Conservation (phyloP, 2,888 invertebrate genomes). For the Orthosia gothica region DNA sequence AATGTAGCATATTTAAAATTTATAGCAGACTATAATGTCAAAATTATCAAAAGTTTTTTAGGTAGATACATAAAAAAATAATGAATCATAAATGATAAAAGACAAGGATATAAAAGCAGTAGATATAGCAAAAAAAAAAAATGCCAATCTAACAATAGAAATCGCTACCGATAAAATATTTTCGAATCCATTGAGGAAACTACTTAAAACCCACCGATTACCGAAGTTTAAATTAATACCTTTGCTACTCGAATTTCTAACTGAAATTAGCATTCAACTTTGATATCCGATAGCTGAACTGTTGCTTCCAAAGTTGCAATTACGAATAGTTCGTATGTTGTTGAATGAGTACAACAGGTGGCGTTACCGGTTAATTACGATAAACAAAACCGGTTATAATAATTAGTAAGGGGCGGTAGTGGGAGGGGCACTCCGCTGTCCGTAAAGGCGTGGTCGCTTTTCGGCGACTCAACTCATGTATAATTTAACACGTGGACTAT, state of each 20-base stretch:
- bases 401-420: conserved; percentile 89
- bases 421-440: conserved; percentile 81
- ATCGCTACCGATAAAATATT: conserved; percentile 35
- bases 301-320: conserved; percentile 70
- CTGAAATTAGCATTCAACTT: conserved; percentile 63
- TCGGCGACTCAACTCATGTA: conserved; percentile 80
- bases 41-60: conserved; percentile 1
- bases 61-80: background rate
- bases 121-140: background rate
- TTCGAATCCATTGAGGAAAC: conserved; percentile 25
- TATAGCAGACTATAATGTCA: background rate
- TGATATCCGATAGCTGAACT: conserved; percentile 65
- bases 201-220: conserved; percentile 29
- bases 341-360: conserved; percentile 84
- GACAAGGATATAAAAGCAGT: background rate
- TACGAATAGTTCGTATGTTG: conserved; percentile 71
- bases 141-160: conserved; percentile 30
- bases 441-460: conserved; percentile 79
- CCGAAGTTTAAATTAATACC: conserved; percentile 55
- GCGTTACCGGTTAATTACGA: conserved; percentile 87
- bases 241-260: conserved; percentile 51
- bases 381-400: conserved; percentile 89
- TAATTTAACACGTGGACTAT: conserved; percentile 77
- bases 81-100: conserved; percentile 9
- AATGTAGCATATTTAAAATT: conserved; percentile 1